Base-by-base conservation (phyloP, 64 coral and sea anemone genomes). In the Actinia tenebrosa region DNA sequence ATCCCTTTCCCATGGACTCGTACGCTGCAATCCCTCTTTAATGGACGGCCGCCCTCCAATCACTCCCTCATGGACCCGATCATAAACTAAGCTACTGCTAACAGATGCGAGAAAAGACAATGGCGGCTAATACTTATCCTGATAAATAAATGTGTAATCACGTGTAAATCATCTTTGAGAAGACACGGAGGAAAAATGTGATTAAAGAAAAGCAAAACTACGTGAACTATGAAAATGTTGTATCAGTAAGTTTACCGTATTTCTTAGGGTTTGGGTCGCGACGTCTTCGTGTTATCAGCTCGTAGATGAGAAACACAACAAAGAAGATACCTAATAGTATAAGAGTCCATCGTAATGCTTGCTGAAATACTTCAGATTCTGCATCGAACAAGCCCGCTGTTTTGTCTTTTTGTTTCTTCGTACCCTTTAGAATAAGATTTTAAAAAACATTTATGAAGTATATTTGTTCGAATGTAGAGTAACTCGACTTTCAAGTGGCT, bases 301-400 rank as follows among this genome's bases (percentile, higher is more conserved):
- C 91, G 68, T 93, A 89, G 5, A 89, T 14, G 7, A 93, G 83
- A 50, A 19, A 89, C 5, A 93, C 7, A 25, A 82, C 56, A 23
- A 44, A 10, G 7, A 86, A 26, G 7, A 85, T 50, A 14, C 66
- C 87, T 13, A 93, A 56, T 18, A 63, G 47, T 22, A 26, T 17
- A 23, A 69, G 55, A 4, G 83, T 82, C 71, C 83, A 93, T 2
- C 17, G 89, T 7, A 89, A 7, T 13, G 87, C 71, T 55, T 89
- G 82, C 11, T 66, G 46, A 27, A 87, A 93, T 2, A 89, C 62
- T 55, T 61, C 15, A 58, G 87, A 89, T 53, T 69, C 55, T 20
- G 69, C 87, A 17, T 93, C 87, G 63, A 93, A 93, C 84, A 93
- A 45, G 25, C 45, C 58, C 14, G 86, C 43, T 83, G 91, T 86